These are phyloP conservation scores for Telenomus remus DNA, from an alignment of 1,140 invertebrate species.

Conservation along the genomic window DNA sequence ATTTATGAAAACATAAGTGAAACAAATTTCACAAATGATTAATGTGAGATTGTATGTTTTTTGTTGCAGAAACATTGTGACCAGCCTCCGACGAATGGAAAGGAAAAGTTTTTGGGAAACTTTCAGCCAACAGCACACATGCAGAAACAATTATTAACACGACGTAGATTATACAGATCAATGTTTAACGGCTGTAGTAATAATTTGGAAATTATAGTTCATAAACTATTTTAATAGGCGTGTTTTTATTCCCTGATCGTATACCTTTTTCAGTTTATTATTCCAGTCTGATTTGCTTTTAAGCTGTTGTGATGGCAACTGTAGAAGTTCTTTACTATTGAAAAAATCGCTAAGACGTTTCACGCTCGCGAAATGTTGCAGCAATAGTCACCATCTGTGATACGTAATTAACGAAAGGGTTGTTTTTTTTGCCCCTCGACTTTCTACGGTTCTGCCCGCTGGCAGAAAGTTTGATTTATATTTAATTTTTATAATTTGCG, in stretches of 20 bases:
- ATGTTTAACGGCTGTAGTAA: constrained; percentile 69
- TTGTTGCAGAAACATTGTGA: constrained; percentile 58
- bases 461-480: constrained; percentile 72
- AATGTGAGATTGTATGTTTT: constrained; percentile 12
- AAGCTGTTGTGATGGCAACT: constrained; percentile 5
- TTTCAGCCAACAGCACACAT: constrained; percentile 25
- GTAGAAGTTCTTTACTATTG: not conserved
- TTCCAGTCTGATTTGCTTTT: not conserved
- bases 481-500: constrained; percentile 67
- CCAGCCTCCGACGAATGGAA: constrained; percentile 19
- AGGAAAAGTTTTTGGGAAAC: constrained; percentile 16
- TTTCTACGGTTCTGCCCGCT: constrained; percentile 55
- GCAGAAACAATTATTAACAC: constrained; percentile 50
- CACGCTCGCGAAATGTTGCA: constrained; percentile 60
- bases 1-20: too few relatives aligned
- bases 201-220: constrained; percentile 70
- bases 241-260: constrained; percentile 34
- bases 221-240: constrained; percentile 71
- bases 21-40: too few relatives aligned
- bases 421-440: constrained; percentile 62
- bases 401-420: constrained; percentile 75
- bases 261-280: constrained; percentile 1
- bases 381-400: constrained; percentile 71
- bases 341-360: constrained; percentile 24
- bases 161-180: constrained; percentile 53